phyloP scores from a whole-genome alignment of 2,113 vertebrate genomes.

The Poecilia latipinna region DNA sequence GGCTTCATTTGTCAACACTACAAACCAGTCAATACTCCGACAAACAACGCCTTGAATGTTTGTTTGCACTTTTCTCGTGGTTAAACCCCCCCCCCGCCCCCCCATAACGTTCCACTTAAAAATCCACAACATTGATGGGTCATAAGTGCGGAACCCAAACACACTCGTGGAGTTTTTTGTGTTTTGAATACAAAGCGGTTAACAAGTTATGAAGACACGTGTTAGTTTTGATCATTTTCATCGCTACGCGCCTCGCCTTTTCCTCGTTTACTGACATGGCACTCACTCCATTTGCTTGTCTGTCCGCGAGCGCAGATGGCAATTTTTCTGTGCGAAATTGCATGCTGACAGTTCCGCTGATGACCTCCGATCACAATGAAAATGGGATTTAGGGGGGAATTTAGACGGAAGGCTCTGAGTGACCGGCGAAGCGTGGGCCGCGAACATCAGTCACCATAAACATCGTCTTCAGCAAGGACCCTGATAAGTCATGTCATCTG shows the following conservation, averaged over 20 bases:
- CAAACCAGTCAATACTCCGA: slow-evolving; percentile 17
- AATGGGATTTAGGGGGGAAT: not conserved
- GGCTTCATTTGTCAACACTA: not conserved
- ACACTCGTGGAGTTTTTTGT: not conserved
- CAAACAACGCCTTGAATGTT: not conserved
- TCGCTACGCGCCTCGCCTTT: not conserved
- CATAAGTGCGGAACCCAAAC: not conserved
- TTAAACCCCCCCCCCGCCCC: too few relatives aligned
- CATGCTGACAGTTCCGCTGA: slow-evolving; percentile 38
- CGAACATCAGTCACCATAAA: slow-evolving; percentile 51
- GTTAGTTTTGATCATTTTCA: not conserved
- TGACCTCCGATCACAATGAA: slow-evolving; percentile 35
- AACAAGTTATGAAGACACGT: not conserved
- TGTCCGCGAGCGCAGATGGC: not conserved
- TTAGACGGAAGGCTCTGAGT: slow-evolving; percentile 27
- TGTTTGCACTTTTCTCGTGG: not conserved
- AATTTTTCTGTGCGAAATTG: slow-evolving; percentile 28
- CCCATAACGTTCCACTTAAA: not conserved
- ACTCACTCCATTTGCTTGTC: slow-evolving; percentile 37
- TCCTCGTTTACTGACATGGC: slow-evolving; percentile 4
- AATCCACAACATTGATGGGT: not conserved
- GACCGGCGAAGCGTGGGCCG: slow-evolving; percentile 38
- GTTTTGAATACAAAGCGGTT: not conserved
- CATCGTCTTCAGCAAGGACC: slow-evolving; percentile 13
- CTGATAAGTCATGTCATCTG: slow-evolving; percentile 32